A percentile compares a stretch with the other conserved stretches of the same genome.
These are phyloP conservation scores for Hydriomena furcata DNA, from an alignment of 2,888 invertebrate species.

Conservation along the genomic window DNA sequence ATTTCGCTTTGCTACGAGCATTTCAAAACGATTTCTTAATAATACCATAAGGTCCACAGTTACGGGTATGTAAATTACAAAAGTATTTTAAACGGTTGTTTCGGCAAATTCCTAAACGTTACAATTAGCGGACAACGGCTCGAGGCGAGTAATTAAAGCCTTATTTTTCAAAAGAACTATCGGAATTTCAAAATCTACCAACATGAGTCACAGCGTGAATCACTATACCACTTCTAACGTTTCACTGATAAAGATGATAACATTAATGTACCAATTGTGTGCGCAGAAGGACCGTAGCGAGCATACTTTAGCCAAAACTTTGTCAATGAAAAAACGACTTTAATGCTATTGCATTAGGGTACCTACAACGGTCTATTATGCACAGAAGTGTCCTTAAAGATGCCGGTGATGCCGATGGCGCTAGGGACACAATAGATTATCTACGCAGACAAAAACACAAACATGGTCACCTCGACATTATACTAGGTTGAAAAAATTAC, in stretches of 20 bases:
- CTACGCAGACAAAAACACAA: constrained; percentile 64
- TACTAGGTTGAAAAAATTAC: constrained; percentile 55
- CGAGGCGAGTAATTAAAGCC: constrained; percentile 25
- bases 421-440: constrained; percentile 68
- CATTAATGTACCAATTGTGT: constrained; percentile 53
- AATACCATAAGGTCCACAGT: constrained; percentile 2
- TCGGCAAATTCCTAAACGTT: constrained; percentile 26
- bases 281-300: constrained; percentile 39
- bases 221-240: constrained; percentile 66
- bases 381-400: constrained; percentile 58
- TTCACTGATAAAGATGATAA: constrained; percentile 60
- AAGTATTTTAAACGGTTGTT: constrained; percentile 19
- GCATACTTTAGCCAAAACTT: not conserved
- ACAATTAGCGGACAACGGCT: constrained; percentile 29
- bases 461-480: constrained; percentile 57
- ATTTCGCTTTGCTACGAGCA: not conserved
- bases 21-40: not conserved
- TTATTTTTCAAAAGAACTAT: constrained; percentile 32
- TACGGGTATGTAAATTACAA: constrained; percentile 25
- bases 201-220: constrained; percentile 68
- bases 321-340: constrained; percentile 32
- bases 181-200: constrained; percentile 29
- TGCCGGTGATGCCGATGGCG: constrained; percentile 71
- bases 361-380: constrained; percentile 32
- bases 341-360: constrained; percentile 19